Conservation (phyloP, 2,797 vertebrate species). For the Chelonia mydas region DNA sequence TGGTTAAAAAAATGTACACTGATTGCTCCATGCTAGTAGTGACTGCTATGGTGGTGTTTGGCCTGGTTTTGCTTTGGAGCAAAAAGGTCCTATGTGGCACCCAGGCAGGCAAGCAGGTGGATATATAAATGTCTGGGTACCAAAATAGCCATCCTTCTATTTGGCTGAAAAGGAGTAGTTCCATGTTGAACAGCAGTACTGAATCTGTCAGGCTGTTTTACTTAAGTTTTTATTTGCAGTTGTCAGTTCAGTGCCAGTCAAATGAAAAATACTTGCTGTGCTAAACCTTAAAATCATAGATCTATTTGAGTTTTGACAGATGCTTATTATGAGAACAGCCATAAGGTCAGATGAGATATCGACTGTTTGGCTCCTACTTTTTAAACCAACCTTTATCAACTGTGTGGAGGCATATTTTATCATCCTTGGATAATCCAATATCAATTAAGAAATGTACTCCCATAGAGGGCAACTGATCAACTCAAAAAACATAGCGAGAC, state of each 20-base stretch:
- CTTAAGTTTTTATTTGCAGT: no score
- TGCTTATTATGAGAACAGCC: not conserved
- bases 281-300: rapidly evolving
- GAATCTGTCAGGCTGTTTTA: not conserved
- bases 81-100: not conserved
- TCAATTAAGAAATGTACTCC: not conserved
- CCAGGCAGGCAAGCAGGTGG: not conserved
- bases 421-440: not conserved
- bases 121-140: not conserved
- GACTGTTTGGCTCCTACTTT: not conserved
- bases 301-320: not conserved
- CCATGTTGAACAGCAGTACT: not conserved
- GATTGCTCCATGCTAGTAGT: not conserved
- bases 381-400: not conserved
- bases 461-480: not conserved
- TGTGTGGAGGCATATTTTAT: not conserved
- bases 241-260: not conserved
- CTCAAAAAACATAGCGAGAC: not conserved
- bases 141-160: not conserved
- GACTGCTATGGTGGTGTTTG: not conserved
- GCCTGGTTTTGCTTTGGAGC: not conserved
- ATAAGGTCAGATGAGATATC: not conserved
- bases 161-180: not conserved
- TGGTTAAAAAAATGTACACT: not conserved
- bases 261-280: not conserved